phyloP scores from a whole-genome alignment of 2,113 vertebrate genomes.

The Columba janthina region DNA sequence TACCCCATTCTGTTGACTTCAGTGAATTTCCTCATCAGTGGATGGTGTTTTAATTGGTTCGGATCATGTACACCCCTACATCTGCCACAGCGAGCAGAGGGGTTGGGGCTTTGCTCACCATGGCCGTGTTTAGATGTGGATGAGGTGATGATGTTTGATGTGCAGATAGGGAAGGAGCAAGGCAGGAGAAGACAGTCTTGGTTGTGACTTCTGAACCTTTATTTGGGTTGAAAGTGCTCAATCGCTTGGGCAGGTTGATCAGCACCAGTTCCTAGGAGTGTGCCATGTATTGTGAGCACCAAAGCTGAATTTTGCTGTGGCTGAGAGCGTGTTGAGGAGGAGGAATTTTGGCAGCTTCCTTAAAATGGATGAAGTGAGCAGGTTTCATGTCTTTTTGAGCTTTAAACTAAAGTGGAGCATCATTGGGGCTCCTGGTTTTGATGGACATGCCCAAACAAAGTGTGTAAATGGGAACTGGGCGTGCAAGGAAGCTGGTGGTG shows the following conservation, averaged over 20 bases:
- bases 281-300: not conserved
- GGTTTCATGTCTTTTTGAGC: not conserved
- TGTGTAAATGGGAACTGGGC: not conserved
- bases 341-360: not conserved
- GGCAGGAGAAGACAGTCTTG: not conserved
- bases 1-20: not conserved
- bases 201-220: not conserved
- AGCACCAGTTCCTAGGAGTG: not conserved
- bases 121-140: not conserved
- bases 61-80: not conserved
- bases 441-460: not conserved
- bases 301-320: not conserved
- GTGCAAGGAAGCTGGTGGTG: not conserved
- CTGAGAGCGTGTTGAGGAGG: not conserved
- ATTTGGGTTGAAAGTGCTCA: not conserved
- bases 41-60: not conserved
- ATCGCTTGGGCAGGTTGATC: rapidly evolving
- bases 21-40: not conserved
- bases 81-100: not conserved
- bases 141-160: not conserved
- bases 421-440: not conserved
- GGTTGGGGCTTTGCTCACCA: not conserved
- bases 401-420: not conserved
- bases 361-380: not conserved
- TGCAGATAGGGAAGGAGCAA: not conserved